Percentiles rank a stretch among this genome's conserved stretches.
Evolutionary conservation across 2,888 invertebrate genomes (phyloP).

Genomic region (Tridacna crocea): DNA sequence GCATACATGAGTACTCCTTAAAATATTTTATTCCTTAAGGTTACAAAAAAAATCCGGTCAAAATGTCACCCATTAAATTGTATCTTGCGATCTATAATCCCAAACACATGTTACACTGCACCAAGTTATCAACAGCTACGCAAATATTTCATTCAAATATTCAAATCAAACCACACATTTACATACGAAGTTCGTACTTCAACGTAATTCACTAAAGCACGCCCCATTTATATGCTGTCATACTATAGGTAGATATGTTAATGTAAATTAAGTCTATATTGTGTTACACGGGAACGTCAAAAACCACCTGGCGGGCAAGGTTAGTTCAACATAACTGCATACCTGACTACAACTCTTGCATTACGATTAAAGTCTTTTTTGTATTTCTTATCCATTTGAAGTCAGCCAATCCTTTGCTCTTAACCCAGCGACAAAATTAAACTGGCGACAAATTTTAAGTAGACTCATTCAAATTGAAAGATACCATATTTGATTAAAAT

Average conservation of each 20-base stretch:
- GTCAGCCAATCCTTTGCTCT: too few species aligned
- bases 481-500: too few species aligned
- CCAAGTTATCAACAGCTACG: conserved; percentile 1
- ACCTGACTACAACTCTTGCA: conserved; percentile 21
- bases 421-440: too few species aligned
- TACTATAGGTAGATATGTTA: conserved; percentile 17
- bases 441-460: too few species aligned
- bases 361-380: conserved; percentile 15
- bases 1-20: conserved; percentile 25
- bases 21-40: conserved; percentile 10
- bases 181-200: conserved; percentile 6
- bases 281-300: conserved; percentile 10
- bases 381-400: too few species aligned
- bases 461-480: too few species aligned
- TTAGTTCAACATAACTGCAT: conserved; percentile 24
- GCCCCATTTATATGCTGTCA: conserved; percentile 21
- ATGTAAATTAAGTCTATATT: conserved; percentile 15
- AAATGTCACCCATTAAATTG: conserved; percentile 14
- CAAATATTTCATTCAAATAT: conserved; percentile 29
- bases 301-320: conserved; percentile 24
- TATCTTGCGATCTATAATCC: conserved; percentile 5
- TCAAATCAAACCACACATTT: conserved; percentile 21
- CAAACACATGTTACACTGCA: conserved; percentile 1
- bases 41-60: conserved; percentile 8
- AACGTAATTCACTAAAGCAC: neutral